phyloP scores from a whole-genome alignment of 2,888 invertebrate genomes.

The Dusona sp. region DNA sequence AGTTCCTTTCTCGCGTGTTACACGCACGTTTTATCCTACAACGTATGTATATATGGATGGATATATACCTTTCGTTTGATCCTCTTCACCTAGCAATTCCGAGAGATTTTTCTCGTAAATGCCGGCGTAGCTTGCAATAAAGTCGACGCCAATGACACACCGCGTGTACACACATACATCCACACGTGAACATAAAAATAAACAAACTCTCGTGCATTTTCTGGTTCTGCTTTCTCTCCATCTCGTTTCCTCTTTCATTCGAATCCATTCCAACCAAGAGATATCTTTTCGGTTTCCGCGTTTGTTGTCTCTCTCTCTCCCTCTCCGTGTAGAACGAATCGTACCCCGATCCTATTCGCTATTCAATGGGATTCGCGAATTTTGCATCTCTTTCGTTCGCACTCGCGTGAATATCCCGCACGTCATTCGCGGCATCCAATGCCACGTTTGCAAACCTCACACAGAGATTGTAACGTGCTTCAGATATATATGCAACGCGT shows the following conservation, averaged over 20 bases:
- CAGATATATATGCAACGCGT: background rate
- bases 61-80: conserved; percentile 43
- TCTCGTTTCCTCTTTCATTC: conserved; percentile 5
- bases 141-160: conserved; percentile 50
- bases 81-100: conserved; percentile 56
- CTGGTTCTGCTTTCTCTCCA: conserved; percentile 15
- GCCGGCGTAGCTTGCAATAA: conserved; percentile 60
- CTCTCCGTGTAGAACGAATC: conserved; percentile 20
- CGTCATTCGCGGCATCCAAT: conserved; percentile 36
- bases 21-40: conserved; percentile 20
- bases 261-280: background rate
- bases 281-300: conserved; percentile 26
- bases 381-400: conserved; percentile 54
- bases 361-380: conserved; percentile 50
- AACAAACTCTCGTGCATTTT: background rate
- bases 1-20: conserved; percentile 28
- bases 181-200: background rate
- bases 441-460: conserved; percentile 4
- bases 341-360: conserved; percentile 36
- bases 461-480: conserved; percentile 38
- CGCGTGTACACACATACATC: background rate
- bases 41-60: background rate
- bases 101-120: conserved; percentile 63
- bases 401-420: conserved; percentile 30
- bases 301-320: conserved; percentile 10